Conservation (phyloP, 1,140 invertebrate species). For the Zaprionus lachaisei region DNA sequence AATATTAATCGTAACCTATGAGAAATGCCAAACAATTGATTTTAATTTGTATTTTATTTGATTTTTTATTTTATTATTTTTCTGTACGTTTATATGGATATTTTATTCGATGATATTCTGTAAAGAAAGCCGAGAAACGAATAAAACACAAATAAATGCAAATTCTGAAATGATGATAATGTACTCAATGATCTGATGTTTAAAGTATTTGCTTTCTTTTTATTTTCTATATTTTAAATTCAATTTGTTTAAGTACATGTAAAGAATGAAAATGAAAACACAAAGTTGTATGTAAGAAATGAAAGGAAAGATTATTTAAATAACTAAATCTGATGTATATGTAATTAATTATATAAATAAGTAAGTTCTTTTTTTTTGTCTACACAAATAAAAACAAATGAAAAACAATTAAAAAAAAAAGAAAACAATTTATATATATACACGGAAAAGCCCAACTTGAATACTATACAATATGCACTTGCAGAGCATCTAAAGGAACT, state of each 20-base stretch:
- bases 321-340: slow-evolving; percentile 62
- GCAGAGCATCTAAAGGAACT: background rate
- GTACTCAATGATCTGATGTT: slow-evolving; percentile 33
- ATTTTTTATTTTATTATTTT: slow-evolving; percentile 10
- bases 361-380: slow-evolving; percentile 65
- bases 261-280: slow-evolving; percentile 44
- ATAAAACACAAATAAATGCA: slow-evolving; percentile 12
- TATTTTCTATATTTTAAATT: slow-evolving; percentile 37
- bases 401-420: slow-evolving; percentile 39
- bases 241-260: slow-evolving; percentile 50
- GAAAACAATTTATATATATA: slow-evolving; percentile 36
- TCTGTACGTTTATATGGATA: slow-evolving; percentile 1
- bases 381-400: slow-evolving; percentile 60
- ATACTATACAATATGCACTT: slow-evolving; percentile 18
- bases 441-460: slow-evolving; percentile 26
- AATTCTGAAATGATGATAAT: slow-evolving; percentile 33
- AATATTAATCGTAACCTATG: slow-evolving; percentile 22
- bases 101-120: slow-evolving; percentile 19
- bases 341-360: slow-evolving; percentile 55
- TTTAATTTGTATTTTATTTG: slow-evolving; percentile 21
- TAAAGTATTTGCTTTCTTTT: slow-evolving; percentile 18
- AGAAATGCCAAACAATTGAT: slow-evolving; percentile 45
- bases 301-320: slow-evolving; percentile 55
- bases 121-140: background rate
- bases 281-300: slow-evolving; percentile 65